A percentile compares a stretch with the other conserved stretches of the same genome.
Conservation (phyloP, 2,113 vertebrate species). For the Pelmatolapia mariae region DNA sequence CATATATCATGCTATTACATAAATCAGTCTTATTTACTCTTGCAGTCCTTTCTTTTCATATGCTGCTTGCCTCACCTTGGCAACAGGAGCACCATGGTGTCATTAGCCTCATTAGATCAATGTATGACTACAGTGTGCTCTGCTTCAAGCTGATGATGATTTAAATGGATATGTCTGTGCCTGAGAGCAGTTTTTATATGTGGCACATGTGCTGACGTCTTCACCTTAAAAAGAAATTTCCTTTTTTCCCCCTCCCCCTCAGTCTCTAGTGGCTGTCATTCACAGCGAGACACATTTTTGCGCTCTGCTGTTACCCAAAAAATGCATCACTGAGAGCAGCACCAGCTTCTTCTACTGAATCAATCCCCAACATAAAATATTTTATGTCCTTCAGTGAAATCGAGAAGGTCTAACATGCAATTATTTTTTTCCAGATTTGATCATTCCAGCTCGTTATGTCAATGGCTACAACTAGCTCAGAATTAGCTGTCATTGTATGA, state of each 20-base stretch:
- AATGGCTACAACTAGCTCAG: background rate
- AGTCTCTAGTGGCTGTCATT: slow-evolving; percentile 5
- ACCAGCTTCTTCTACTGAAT: background rate
- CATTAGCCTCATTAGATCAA: slow-evolving; percentile 44
- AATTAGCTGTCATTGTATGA: background rate
- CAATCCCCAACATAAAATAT: background rate
- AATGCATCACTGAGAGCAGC: background rate
- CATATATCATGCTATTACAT: background rate
- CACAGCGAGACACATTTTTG: background rate
- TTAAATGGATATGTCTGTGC: slow-evolving; percentile 26
- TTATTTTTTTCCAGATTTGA: background rate
- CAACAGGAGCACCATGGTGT: background rate
- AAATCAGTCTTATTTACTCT: background rate
- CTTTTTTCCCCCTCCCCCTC: background rate
- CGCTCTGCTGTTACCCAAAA: background rate
- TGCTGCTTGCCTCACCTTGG: background rate
- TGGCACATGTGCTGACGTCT: slow-evolving; percentile 25
- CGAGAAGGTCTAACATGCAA: background rate
- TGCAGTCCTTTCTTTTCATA: background rate
- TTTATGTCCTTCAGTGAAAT: background rate
- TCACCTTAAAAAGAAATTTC: slow-evolving; percentile 11
- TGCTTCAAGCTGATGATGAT: background rate
- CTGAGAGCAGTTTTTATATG: slow-evolving; percentile 19
- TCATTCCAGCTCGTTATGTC: background rate
- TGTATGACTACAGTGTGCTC: background rate